These are phyloP conservation scores for Lordiphosa clarofinis DNA, from an alignment of 1,140 invertebrate genomes.

Conservation along the genomic window DNA sequence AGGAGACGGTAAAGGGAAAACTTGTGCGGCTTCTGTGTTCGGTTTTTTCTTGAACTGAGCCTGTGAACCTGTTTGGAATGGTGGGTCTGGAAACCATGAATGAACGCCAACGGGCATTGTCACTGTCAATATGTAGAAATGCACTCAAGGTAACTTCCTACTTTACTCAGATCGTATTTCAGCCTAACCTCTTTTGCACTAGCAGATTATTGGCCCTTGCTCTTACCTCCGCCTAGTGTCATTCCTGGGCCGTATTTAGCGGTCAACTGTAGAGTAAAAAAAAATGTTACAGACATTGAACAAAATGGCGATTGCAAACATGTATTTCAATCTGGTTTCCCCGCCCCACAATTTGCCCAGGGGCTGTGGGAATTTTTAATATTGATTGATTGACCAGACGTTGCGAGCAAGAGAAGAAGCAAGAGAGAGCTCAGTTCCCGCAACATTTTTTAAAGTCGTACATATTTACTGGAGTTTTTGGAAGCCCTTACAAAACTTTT, in stretches of 20 bases:
- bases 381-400: slow-evolving; percentile 64
- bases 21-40: slow-evolving; percentile 66
- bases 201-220: slow-evolving; percentile 49
- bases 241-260: slow-evolving; percentile 47
- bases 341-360: slow-evolving; percentile 3
- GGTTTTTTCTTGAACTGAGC: slow-evolving; percentile 34
- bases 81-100: slow-evolving; percentile 61
- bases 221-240: background rate
- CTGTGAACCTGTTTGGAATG: slow-evolving; percentile 68
- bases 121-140: slow-evolving; percentile 74
- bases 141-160: slow-evolving; percentile 77
- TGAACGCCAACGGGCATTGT: slow-evolving; percentile 67
- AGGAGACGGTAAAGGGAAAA: slow-evolving; percentile 39
- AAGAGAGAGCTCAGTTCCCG: background rate
- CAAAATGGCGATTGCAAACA: slow-evolving; percentile 52
- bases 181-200: slow-evolving; percentile 62
- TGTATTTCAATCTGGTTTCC: slow-evolving; percentile 3
- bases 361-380: slow-evolving; percentile 54
- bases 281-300: slow-evolving; percentile 24
- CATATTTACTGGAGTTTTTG: no score
- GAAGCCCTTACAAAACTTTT: no score
- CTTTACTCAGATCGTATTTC: slow-evolving; percentile 65
- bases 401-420: background rate
- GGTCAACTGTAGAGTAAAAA: slow-evolving; percentile 37
- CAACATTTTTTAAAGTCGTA: no score